Base-by-base conservation (phyloP, 2,797 vertebrate genomes). In the Gambelia wislizenii region DNA sequence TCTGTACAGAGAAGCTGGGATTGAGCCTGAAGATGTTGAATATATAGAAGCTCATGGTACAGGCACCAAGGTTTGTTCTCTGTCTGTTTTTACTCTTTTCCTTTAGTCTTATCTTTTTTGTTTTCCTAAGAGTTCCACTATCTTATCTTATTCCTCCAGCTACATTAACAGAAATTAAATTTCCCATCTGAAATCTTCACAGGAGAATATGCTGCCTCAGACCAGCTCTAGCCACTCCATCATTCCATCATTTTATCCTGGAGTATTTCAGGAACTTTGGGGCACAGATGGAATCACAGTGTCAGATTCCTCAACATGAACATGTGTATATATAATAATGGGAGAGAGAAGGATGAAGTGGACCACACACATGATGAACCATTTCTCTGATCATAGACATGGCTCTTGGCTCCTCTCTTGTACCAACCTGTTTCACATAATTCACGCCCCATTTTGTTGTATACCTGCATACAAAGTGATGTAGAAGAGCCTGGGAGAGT, bases 31-130 rank as follows among this genome's bases (percentile, higher is more conserved):
- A 86, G 97, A 98, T 85, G 97, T 99, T 77, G 99, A 99, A 91
- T 99, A 98, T 84, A 1, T 99, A 2, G 99, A 99, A 96, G 98
- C 99, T 80, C 99, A 99, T 1, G 99, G 99, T 64, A 99, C 99
- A 0, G 99, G 99, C 92, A 99, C 99, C 72, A 99, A 99, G 98
- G 99, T 99, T 94, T 96, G 94, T 70, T 54, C 22, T n/a, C 0
- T 0, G 12, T 61, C 70, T 56, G 6, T 72, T 36, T 9, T 81
- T 13, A 42, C 8, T 52, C 13, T 67, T 25, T 61, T 69, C 44
- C 18, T 61, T 89, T 83, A 54, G n/a, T 27, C 8, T 25, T 47
- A 84, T 87, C 33, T 88, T 91, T 22, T 39, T 4, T 70, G 89
- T 9, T 5, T 25, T 84, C 9, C 18, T 33, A 87, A 52, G 49